Percentiles rank a stretch among this genome's conserved stretches.
Evolutionary conservation across 2,797 vertebrate species (phyloP).

Genomic region (Staurois parvus): DNA sequence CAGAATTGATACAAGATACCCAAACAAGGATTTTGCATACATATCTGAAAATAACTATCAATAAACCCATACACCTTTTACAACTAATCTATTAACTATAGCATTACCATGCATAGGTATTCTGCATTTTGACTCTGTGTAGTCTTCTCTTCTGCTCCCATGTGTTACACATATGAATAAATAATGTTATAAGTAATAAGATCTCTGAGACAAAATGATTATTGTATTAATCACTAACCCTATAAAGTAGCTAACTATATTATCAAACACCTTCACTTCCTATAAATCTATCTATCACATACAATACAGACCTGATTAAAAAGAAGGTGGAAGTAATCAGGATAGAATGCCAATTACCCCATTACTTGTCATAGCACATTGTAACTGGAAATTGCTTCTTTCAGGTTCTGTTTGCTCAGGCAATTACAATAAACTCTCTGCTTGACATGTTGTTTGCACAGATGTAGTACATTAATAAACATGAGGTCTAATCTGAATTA

Average conservation of each 20-base stretch:
- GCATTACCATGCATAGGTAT: too few species aligned
- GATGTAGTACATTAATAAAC: slow-evolving; percentile 99
- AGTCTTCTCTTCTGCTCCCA: slow-evolving; percentile 73
- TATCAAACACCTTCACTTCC: slow-evolving; percentile 94
- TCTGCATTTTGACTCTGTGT: slow-evolving; percentile 1
- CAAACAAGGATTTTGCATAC: not conserved
- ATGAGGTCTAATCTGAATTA: slow-evolving; percentile 99
- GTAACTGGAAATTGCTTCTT: slow-evolving; percentile 99
- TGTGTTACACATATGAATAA: slow-evolving; percentile 85
- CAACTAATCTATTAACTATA: too few species aligned
- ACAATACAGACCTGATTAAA: slow-evolving; percentile 88
- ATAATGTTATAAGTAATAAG: slow-evolving; percentile 92
- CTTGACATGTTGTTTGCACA: slow-evolving; percentile 99
- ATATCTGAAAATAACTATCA: too few species aligned
- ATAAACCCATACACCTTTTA: too few species aligned
- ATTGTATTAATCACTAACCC: slow-evolving; percentile 97
- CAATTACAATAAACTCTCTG: slow-evolving; percentile 99
- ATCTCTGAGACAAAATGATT: slow-evolving; percentile 88
- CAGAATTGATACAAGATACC: too few species aligned
- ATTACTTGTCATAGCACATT: slow-evolving; percentile 99
- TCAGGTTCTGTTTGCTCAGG: slow-evolving; percentile 99
- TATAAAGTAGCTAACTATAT: slow-evolving; percentile 87
- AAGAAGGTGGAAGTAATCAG: slow-evolving; percentile 88
- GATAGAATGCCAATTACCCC: slow-evolving; percentile 98
- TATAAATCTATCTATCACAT: slow-evolving; percentile 96